Evolutionary conservation across 2,797 vertebrate genomes (phyloP).

Genomic region (Heteromormyrus szaboi): DNA sequence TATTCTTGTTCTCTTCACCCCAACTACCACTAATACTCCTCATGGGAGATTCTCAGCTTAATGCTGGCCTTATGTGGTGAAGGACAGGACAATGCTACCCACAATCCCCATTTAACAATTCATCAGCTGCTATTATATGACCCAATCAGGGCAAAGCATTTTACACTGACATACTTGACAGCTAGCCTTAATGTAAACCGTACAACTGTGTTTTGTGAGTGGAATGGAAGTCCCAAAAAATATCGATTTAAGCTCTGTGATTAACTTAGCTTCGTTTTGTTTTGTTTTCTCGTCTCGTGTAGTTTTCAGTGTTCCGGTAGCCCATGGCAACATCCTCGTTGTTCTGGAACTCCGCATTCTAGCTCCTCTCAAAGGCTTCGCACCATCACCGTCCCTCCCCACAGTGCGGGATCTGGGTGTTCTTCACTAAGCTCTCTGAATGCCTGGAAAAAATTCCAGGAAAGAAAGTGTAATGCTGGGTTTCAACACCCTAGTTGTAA

Average conservation of each 20-base stretch:
- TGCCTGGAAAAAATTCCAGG: slow-evolving; percentile 28
- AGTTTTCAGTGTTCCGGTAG: neutral
- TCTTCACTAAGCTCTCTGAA: slow-evolving; percentile 43
- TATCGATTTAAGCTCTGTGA: neutral
- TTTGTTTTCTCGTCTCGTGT: neutral
- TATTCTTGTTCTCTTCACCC: slow-evolving; percentile 35
- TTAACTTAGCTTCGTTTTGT: neutral
- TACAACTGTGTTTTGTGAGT: neutral
- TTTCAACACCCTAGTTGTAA: slow-evolving; percentile 49
- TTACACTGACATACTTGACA: neutral
- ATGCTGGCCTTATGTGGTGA: neutral
- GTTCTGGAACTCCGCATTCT: slow-evolving; percentile 23
- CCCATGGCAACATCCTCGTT: slow-evolving; percentile 32
- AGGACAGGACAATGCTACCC: neutral
- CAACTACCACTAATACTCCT: slow-evolving; percentile 23
- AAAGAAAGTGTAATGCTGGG: slow-evolving; percentile 45
- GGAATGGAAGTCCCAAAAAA: neutral
- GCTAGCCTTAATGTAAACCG: slow-evolving; percentile 2
- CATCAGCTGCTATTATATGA: neutral
- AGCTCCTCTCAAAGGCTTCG: neutral
- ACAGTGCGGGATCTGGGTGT: slow-evolving; percentile 30
- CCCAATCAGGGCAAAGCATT: neutral
- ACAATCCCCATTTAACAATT: neutral
- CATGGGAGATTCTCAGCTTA: slow-evolving; percentile 17
- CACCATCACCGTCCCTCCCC: neutral